These are phyloP conservation scores for Parazoanthus atlanticus DNA, from an alignment of 92 coral and sea anemone genomes.

Conservation along the genomic window DNA sequence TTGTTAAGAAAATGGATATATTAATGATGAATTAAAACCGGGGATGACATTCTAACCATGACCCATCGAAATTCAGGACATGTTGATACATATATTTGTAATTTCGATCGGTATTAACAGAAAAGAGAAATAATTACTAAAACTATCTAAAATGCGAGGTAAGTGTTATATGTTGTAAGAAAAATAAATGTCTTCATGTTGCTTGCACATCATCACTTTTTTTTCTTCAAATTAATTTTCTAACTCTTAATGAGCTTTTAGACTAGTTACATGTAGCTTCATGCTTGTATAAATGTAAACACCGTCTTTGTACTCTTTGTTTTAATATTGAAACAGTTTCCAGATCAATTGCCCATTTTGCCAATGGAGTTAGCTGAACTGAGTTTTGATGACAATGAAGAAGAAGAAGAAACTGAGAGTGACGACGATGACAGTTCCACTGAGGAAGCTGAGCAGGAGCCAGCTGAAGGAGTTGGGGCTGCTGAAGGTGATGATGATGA, in stretches of 20 bases:
- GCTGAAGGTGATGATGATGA: conserved; percentile 57
- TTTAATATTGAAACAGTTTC: conserved; percentile 60
- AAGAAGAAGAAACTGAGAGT: conserved; percentile 56
- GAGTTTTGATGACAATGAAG: conserved; percentile 83
- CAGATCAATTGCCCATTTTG: conserved; percentile 77
- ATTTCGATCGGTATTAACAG: not conserved
- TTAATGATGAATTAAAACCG: not conserved
- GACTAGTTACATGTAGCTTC: not conserved
- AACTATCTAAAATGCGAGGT: no score
- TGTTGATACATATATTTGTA: no score
- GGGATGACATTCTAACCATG: not conserved
- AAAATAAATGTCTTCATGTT: not conserved
- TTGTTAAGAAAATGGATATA: no score
- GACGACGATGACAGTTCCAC: conserved; percentile 45
- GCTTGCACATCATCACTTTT: not conserved
- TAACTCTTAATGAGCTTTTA: not conserved
- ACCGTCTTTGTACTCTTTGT: not conserved
- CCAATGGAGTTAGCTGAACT: conserved; percentile 96
- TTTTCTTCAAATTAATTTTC: no score
- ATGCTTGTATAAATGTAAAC: not conserved
- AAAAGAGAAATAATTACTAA: no score
- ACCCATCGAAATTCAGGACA: not conserved
- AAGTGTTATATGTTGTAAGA: no score
- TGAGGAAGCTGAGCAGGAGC: conserved; percentile 69
- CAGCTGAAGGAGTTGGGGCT: conserved; percentile 33